These are phyloP conservation scores for Valencia hispanica DNA, from an alignment of 2,797 vertebrate species.

Conservation along the genomic window DNA sequence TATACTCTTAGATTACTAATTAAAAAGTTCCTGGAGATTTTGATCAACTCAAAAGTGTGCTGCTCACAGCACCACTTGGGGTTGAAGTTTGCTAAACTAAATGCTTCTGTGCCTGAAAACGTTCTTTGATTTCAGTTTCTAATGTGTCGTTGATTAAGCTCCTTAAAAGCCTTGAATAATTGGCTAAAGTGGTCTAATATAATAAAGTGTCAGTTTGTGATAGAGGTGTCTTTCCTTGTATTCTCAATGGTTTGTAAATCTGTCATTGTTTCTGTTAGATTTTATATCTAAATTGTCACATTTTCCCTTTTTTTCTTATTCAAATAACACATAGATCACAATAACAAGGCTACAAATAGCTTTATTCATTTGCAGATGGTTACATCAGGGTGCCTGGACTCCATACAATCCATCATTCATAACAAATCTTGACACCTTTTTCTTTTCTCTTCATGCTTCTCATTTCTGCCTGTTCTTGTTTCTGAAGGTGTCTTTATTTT, in stretches of 20 bases:
- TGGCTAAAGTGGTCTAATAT: no score
- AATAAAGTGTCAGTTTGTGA: no score
- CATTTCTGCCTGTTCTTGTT: not conserved
- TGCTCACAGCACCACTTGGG: no score
- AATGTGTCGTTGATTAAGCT: no score
- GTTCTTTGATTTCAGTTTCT: no score
- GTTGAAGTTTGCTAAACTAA: no score
- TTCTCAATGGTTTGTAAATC: not conserved
- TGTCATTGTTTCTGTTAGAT: not conserved
- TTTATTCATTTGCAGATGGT: not conserved
- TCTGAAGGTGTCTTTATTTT: not conserved
- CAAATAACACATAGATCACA: not conserved
- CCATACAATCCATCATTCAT: constrained; percentile 31
- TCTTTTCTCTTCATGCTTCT: constrained; percentile 13
- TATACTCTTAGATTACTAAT: no score
- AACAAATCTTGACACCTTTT: constrained; percentile 12
- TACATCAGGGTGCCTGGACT: constrained; percentile 16
- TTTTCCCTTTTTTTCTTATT: not conserved
- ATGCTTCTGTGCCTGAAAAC: no score
- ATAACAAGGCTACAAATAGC: constrained; percentile 1
- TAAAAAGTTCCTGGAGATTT: no score
- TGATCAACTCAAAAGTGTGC: no score
- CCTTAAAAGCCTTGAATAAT: no score
- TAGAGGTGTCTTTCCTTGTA: not conserved
- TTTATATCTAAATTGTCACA: not conserved